These are phyloP conservation scores for Hydropsyche tenuis DNA, from an alignment of 1,140 invertebrate genomes.

Conservation along the genomic window DNA sequence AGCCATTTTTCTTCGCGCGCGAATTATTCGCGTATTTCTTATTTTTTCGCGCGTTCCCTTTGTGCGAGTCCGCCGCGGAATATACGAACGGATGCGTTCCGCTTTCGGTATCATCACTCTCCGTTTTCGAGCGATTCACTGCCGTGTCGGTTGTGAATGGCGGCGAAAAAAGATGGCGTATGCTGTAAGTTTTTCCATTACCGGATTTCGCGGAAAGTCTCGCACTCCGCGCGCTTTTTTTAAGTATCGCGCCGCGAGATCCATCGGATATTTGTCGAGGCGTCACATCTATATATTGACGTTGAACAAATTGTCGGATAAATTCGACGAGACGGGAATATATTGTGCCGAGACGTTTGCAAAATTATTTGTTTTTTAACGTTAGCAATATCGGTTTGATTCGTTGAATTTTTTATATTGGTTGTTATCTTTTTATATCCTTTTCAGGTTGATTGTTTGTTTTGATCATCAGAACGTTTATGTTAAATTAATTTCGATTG, in stretches of 20 bases:
- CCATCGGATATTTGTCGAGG: background rate
- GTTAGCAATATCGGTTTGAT: no score
- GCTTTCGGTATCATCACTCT: background rate
- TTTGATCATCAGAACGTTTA: no score
- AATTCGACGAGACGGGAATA: no score
- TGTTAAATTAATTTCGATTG: no score
- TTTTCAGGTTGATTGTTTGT: no score
- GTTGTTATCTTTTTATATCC: no score
- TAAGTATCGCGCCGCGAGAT: slow-evolving; percentile 2
- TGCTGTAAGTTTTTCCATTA: slow-evolving; percentile 23
- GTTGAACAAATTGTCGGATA: background rate
- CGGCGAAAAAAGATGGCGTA: background rate
- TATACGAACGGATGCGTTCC: background rate
- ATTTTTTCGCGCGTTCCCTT: no score
- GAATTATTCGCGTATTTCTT: slow-evolving; percentile 9
- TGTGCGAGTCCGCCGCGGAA: no score
- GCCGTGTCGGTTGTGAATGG: background rate
- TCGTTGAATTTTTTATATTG: no score
- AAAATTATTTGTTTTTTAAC: no score
- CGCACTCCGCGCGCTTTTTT: background rate
- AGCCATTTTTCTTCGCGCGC: background rate
- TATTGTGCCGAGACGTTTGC: no score
- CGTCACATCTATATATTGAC: background rate
- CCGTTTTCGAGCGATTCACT: background rate
- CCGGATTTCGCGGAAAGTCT: slow-evolving; percentile 4